A percentile compares a stretch with the other conserved stretches of the same genome.
These are phyloP conservation scores for Agrilus cyanescens DNA, from an alignment of 2,888 invertebrate species.

Conservation along the genomic window DNA sequence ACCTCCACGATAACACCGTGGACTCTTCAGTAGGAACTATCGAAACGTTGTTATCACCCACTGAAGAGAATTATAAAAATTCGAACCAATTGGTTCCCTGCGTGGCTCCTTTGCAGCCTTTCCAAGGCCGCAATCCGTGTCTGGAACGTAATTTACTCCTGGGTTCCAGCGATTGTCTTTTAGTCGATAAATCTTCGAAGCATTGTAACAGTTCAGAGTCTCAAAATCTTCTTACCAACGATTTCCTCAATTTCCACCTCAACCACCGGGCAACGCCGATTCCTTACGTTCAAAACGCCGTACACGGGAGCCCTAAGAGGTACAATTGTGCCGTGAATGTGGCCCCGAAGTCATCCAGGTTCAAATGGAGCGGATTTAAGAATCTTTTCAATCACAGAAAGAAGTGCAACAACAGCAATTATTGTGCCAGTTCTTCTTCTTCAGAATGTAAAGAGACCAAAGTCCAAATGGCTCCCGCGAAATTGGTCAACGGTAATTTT, in stretches of 20 bases:
- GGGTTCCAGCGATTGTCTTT: constrained; percentile 44
- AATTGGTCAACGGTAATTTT: constrained; percentile 35
- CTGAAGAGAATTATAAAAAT: constrained; percentile 43
- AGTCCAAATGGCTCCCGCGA: constrained; percentile 42
- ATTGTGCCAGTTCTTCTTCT: constrained; percentile 20
- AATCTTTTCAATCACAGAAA: constrained; percentile 33
- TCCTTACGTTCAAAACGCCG: constrained; percentile 65
- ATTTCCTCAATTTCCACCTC: constrained; percentile 35
- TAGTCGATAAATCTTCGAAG: constrained; percentile 54
- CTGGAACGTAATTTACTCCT: constrained; percentile 57
- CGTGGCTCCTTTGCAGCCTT: constrained; percentile 54
- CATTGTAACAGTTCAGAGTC: constrained; percentile 40
- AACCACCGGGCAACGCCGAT: constrained; percentile 46
- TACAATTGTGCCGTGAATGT: constrained; percentile 28
- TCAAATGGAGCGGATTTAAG: constrained; percentile 39
- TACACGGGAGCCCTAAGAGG: constrained; percentile 40
- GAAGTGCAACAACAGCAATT: constrained; percentile 24
- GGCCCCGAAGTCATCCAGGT: constrained; percentile 15
- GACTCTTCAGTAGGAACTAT: constrained; percentile 42
- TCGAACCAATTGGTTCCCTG: constrained; percentile 40
- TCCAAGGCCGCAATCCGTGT: constrained; percentile 76
- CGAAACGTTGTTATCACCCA: constrained; percentile 49
- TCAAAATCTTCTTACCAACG: constrained; percentile 39
- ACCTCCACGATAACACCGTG: constrained; percentile 30
- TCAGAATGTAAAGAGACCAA: constrained; percentile 37